A percentile compares a stretch with the other conserved stretches of the same genome.
These are phyloP conservation scores for Acomys russatus DNA, from an alignment of 2,797 vertebrate genomes.

Conservation along the genomic window DNA sequence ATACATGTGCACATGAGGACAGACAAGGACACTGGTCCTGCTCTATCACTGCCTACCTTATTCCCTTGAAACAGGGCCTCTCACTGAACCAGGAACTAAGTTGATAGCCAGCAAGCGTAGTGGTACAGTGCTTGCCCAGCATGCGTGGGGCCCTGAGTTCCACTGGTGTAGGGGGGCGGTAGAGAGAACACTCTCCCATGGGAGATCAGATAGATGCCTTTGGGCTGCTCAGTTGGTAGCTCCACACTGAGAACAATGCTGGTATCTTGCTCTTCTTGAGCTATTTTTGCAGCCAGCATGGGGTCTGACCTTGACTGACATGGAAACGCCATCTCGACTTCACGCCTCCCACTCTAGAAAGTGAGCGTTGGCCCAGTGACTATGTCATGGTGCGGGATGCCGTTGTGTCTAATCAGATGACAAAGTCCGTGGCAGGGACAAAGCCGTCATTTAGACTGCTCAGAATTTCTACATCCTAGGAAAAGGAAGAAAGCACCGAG, in stretches of 20 bases:
- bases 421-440: neutral
- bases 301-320: neutral
- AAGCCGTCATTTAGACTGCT: neutral
- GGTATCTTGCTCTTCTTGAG: neutral
- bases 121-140: accelerated
- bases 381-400: neutral
- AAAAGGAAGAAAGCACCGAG: neutral
- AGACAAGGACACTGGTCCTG: neutral
- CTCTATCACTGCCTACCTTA: neutral
- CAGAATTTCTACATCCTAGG: neutral
- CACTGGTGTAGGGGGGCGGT: too few species aligned
- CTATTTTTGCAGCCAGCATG: neutral
- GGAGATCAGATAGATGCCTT: neutral
- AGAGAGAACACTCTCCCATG: accelerated
- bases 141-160: neutral
- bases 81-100: neutral
- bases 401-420: neutral
- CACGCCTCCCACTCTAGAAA: neutral
- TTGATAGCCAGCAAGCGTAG: neutral
- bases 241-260: accelerated
- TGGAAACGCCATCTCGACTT: neutral
- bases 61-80: neutral
- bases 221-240: neutral
- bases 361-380: neutral
- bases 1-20: neutral